Evolutionary conservation across 2,888 invertebrate species (phyloP).

Genomic region (Orthonevra nobilis): DNA sequence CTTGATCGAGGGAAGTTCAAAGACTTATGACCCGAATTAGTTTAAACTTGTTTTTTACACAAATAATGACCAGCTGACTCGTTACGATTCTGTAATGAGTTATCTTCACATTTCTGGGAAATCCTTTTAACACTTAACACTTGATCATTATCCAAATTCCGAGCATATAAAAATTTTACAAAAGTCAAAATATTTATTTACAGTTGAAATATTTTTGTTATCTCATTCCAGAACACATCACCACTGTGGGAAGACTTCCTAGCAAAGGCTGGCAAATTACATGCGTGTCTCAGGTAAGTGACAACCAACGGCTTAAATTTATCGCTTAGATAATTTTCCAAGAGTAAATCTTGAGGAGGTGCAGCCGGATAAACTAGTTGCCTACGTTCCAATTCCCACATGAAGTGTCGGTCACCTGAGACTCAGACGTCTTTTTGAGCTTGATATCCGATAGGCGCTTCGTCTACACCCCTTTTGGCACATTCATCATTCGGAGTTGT

Average conservation of each 20-base stretch:
- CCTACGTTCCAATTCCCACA: constrained; percentile 69
- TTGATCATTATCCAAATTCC: too few relatives aligned
- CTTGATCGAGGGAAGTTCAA: too few relatives aligned
- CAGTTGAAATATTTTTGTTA: constrained; percentile 68
- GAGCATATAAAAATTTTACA: too few relatives aligned
- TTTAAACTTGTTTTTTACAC: too few relatives aligned
- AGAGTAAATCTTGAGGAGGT: constrained; percentile 46
- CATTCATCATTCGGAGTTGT: constrained; percentile 36
- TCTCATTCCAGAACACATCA: constrained; percentile 90
- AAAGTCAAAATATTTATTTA: constrained; percentile 2
- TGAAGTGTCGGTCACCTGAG: constrained; percentile 66
- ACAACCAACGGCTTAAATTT: constrained; percentile 48
- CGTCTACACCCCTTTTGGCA: constrained; percentile 19
- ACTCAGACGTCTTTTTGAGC: constrained; percentile 56
- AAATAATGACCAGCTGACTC: too few relatives aligned
- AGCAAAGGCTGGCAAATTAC: constrained; percentile 95
- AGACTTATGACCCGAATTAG: too few relatives aligned
- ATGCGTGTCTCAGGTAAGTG: constrained; percentile 94
- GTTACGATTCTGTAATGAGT: too few relatives aligned
- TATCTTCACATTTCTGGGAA: too few relatives aligned
- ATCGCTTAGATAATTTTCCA: constrained; percentile 38
- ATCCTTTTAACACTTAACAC: too few relatives aligned
- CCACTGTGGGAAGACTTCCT: constrained; percentile 98
- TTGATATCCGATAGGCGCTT: constrained; percentile 59
- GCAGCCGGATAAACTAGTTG: constrained; percentile 50